phyloP scores from a whole-genome alignment of 2,113 vertebrate species.

The Eidolon helvum region DNA sequence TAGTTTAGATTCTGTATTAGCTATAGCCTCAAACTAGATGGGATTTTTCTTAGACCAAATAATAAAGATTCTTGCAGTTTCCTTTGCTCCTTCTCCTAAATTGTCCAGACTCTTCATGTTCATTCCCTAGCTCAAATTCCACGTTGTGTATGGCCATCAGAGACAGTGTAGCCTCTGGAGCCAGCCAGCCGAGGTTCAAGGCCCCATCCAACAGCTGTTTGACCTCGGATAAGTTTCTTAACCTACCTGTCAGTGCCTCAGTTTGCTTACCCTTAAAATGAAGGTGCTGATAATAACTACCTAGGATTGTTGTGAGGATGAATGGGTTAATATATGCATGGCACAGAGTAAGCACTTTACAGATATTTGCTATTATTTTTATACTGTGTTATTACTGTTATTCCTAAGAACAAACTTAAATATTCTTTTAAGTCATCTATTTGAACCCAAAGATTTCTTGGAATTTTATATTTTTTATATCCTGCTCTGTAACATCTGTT shows the following conservation, averaged over 20 bases:
- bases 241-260: not conserved
- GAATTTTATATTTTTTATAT: too few relatives aligned
- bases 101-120: not conserved
- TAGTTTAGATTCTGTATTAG: not conserved
- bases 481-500: too few relatives aligned
- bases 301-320: not conserved
- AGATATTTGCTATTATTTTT: not conserved
- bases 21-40: not conserved
- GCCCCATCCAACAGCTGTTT: not conserved
- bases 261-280: not conserved
- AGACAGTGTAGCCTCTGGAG: not conserved
- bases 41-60: not conserved
- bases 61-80: not conserved
- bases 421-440: not conserved
- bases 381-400: not conserved
- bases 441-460: not conserved
- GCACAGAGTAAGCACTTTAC: not conserved
- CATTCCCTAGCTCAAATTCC: not conserved
- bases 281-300: not conserved
- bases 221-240: not conserved
- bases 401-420: not conserved
- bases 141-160: not conserved
- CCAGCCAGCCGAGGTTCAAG: not conserved
- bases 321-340: not conserved
- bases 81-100: not conserved